These are phyloP conservation scores for Cataglyphis albicans DNA, from an alignment of 2,888 invertebrate species.

Conservation along the genomic window DNA sequence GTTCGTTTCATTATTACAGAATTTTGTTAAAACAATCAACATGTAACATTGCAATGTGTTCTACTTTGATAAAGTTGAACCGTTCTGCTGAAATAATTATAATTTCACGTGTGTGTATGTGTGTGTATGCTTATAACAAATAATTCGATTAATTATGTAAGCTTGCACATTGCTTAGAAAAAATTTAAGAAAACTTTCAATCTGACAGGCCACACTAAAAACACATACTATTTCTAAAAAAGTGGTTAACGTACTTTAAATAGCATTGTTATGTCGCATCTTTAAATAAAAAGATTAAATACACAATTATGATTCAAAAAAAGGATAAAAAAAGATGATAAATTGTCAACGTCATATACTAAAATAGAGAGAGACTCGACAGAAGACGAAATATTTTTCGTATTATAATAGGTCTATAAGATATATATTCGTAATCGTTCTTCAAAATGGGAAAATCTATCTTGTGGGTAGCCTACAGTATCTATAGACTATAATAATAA, in stretches of 20 bases:
- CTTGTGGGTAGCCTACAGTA: background rate
- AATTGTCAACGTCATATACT: background rate
- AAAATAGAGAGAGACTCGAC: background rate
- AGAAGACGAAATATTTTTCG: background rate
- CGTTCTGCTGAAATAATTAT: background rate
- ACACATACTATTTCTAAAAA: background rate
- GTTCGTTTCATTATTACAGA: background rate
- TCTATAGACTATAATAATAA: slow-evolving; percentile 31
- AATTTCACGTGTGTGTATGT: background rate
- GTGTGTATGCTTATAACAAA: background rate
- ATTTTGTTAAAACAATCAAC: background rate
- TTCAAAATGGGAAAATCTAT: slow-evolving; percentile 6
- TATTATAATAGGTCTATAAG: slow-evolving; percentile 20
- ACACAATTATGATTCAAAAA: background rate
- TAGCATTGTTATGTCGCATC: background rate
- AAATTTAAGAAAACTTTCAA: background rate
- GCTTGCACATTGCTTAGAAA: background rate
- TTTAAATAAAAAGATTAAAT: background rate
- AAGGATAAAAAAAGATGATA: background rate
- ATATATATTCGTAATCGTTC: slow-evolving; percentile 17
- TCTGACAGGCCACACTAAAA: background rate
- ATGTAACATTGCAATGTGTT: background rate
- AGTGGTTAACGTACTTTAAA: background rate
- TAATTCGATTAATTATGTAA: background rate
- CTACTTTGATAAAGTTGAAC: background rate